A percentile compares a stretch with the other conserved stretches of the same genome.
These are phyloP conservation scores for Bubo scandiacus DNA, from an alignment of 2,113 vertebrate species.

Conservation along the genomic window DNA sequence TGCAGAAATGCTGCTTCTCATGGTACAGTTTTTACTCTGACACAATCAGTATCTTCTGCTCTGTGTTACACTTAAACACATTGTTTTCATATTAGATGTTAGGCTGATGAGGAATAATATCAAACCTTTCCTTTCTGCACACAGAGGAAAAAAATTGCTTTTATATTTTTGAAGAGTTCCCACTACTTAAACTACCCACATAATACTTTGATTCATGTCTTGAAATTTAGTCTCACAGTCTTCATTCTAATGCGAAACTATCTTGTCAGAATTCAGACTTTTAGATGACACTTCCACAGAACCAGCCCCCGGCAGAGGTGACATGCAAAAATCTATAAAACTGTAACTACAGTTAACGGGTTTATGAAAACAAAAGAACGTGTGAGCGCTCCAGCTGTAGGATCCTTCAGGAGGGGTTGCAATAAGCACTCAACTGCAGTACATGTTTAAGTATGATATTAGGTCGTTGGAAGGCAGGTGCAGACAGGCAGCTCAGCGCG, in stretches of 20 bases:
- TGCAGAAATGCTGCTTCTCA: background rate
- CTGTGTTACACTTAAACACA: background rate
- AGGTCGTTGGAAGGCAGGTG: background rate
- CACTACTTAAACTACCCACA: background rate
- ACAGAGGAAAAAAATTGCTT: rapidly evolving
- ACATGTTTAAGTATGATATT: rapidly evolving
- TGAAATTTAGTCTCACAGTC: background rate
- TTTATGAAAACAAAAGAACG: background rate
- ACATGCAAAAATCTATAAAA: rapidly evolving
- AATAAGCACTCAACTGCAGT: rapidly evolving
- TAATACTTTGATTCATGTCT: background rate
- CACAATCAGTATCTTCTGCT: background rate
- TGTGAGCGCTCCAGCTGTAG: background rate
- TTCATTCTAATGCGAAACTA: background rate
- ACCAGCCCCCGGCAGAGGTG: background rate
- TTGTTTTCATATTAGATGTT: background rate
- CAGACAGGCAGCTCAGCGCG: background rate
- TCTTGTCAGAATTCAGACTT: background rate
- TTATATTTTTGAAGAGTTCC: background rate
- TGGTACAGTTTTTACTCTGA: background rate
- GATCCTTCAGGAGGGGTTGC: background rate
- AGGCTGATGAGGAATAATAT: rapidly evolving
- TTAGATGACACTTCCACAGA: background rate
- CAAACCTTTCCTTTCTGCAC: background rate
- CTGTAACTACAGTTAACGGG: rapidly evolving